Evolutionary conservation across 2,888 invertebrate species (phyloP).

Genomic region (Junonia oenone): DNA sequence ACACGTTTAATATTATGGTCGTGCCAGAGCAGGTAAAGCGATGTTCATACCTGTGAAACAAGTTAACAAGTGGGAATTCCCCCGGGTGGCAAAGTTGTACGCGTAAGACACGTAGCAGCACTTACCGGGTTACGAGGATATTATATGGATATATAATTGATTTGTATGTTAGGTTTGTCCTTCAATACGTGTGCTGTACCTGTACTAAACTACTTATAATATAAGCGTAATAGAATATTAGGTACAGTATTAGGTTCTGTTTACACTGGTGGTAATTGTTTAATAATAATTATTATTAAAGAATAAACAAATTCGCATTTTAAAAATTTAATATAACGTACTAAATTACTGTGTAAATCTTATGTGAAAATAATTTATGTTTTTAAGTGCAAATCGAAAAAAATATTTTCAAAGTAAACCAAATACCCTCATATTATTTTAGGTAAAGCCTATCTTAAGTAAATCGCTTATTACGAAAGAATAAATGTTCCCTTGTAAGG

Average conservation of each 20-base stretch:
- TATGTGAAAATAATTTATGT: no score
- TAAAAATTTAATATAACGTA: no score
- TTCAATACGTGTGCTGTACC: not conserved
- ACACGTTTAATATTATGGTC: slow-evolving; percentile 25
- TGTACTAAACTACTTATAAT: no score
- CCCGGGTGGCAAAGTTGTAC: slow-evolving; percentile 26
- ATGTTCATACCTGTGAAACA: slow-evolving; percentile 31
- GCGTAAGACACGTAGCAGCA: slow-evolving; percentile 29
- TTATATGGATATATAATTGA: slow-evolving; percentile 22
- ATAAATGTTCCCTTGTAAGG: not conserved
- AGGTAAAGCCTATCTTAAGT: not conserved
- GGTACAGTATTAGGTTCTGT: no score
- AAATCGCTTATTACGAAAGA: not conserved
- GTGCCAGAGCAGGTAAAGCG: slow-evolving; percentile 25
- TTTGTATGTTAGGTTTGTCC: slow-evolving; percentile 5
- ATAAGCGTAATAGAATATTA: no score
- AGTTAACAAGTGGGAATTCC: slow-evolving; percentile 33
- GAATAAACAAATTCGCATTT: no score
- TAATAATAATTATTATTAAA: no score
- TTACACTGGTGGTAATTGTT: no score
- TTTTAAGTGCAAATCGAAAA: no score
- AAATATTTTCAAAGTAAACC: no score
- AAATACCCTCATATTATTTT: no score
- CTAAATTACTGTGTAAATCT: no score
- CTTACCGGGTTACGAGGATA: slow-evolving; percentile 30